Conservation (phyloP, 2,888 invertebrate species). For the Orthosia incerta region DNA sequence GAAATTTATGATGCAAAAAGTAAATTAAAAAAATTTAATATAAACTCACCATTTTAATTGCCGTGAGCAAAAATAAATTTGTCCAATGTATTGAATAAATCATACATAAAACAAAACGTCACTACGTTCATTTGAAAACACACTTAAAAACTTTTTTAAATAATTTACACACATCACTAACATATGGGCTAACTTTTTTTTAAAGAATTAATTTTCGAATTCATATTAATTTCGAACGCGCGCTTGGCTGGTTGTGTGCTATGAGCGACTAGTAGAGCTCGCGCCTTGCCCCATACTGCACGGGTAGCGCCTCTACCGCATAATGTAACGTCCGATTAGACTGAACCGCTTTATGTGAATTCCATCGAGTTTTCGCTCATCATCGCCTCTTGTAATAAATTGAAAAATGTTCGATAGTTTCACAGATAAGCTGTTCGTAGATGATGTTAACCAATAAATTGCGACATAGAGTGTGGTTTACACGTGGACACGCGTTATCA, state of each 20-base stretch:
- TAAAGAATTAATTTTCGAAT: conserved; percentile 59
- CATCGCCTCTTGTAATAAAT: conserved; percentile 60
- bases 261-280: conserved; percentile 76
- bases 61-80: conserved; percentile 89
- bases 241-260: conserved; percentile 64
- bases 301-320: conserved; percentile 55
- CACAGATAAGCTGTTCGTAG: conserved; percentile 46
- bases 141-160: conserved; percentile 73
- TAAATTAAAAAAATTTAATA: conserved; percentile 58
- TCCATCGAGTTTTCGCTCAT: conserved; percentile 76
- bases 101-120: conserved; percentile 89
- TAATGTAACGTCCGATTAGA: conserved; percentile 66
- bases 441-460: conserved; percentile 50
- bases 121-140: conserved; percentile 86
- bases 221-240: conserved; percentile 67
- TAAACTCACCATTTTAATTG: conserved; percentile 89
- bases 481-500: conserved; percentile 49
- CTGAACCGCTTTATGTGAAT: conserved; percentile 73
- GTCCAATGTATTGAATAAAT: conserved; percentile 90
- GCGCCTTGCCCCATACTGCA: conserved; percentile 78
- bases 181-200: conserved; percentile 47
- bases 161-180: conserved; percentile 64
- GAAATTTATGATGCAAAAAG: conserved; percentile 2
- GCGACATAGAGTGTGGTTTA: conserved; percentile 49
- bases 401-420: conserved; percentile 54